These are phyloP conservation scores for Actinemys pallida DNA, from an alignment of 2,113 vertebrate species.

Conservation along the genomic window DNA sequence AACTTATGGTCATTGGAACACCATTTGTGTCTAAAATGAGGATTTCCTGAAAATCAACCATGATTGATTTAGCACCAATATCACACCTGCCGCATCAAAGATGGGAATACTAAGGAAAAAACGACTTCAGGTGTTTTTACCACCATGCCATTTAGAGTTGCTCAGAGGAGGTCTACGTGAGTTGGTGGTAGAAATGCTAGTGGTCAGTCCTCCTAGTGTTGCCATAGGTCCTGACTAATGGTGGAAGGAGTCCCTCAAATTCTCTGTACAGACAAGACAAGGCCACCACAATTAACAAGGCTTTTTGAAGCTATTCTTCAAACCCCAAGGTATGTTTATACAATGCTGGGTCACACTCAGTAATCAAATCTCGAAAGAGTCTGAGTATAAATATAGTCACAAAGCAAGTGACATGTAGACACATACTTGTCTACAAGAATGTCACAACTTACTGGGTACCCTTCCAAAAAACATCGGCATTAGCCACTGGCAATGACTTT, in stretches of 20 bases:
- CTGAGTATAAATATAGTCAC: not conserved
- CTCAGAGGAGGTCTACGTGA: not conserved
- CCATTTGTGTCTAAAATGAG: not conserved
- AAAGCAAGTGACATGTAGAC: not conserved
- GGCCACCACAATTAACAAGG: conserved; percentile 44
- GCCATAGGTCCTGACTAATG: not conserved
- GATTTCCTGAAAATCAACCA: not conserved
- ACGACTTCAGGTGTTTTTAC: not conserved
- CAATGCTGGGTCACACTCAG: conserved; percentile 28
- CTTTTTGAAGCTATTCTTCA: conserved; percentile 29
- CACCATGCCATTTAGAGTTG: not conserved
- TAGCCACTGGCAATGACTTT: not conserved
- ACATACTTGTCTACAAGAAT: not conserved
- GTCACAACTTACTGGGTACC: conserved; percentile 10
- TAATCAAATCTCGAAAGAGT: conserved; percentile 33
- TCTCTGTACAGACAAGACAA: conserved; percentile 1
- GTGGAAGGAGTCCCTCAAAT: not conserved
- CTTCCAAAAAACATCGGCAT: not conserved
- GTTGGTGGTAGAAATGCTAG: not conserved
- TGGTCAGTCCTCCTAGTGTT: not conserved
- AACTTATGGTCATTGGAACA: not conserved
- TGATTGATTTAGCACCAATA: not conserved
- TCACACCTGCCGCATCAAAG: not conserved
- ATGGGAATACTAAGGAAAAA: not conserved
- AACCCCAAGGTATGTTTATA: not conserved